Base-by-base conservation (phyloP, 2,888 invertebrate genomes). In the Orchesellides sinensis region DNA sequence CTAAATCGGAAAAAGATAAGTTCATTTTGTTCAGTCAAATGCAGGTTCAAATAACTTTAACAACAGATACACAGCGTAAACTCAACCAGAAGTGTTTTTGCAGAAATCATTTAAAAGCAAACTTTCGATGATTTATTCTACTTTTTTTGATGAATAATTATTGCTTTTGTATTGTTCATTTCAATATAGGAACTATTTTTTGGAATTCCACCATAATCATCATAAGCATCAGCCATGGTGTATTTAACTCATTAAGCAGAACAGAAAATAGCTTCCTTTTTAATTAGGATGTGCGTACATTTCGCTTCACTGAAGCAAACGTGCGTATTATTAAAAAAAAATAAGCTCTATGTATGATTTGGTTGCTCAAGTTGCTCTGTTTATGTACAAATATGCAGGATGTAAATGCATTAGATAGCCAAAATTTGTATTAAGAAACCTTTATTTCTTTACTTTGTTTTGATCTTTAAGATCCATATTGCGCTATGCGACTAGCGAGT, bases 101-200 rank as follows among this genome's bases (percentile, higher is more conserved):
- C n/a, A n/a, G n/a, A n/a, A n/a, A n/a, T n/a, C n/a, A n/a, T n/a
- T n/a, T n/a, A n/a, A n/a, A n/a, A n/a, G n/a, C n/a, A n/a, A n/a
- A n/a, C n/a, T n/a, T n/a, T 40, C 10, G 10, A 40, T 40, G 10
- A 40, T 40, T 10, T 10, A 40, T 40, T n/a, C 40, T 10, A 5
- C 14, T n/a, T 40, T 40, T 8, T 40, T 14, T 10, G n/a, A n/a
- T n/a, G 40, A n/a, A 40, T 40, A 40, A 8, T n/a, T 14, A 40
- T 40, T 40, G 10, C 10, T 32, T 32, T 32, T 6, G 10, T 2
- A 2, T 14, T 40, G 40, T 40, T 40, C 19, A 10, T 52, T 52
- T 52, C 52, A 61, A 59, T 12, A n/a, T 29, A 61, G 35, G 29
- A 61, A 29, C 35, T 61, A 32, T 8, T 49, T 49, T 19, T 23